phyloP scores from a whole-genome alignment of 2,113 vertebrate genomes.

The Megaceryle torquata region DNA sequence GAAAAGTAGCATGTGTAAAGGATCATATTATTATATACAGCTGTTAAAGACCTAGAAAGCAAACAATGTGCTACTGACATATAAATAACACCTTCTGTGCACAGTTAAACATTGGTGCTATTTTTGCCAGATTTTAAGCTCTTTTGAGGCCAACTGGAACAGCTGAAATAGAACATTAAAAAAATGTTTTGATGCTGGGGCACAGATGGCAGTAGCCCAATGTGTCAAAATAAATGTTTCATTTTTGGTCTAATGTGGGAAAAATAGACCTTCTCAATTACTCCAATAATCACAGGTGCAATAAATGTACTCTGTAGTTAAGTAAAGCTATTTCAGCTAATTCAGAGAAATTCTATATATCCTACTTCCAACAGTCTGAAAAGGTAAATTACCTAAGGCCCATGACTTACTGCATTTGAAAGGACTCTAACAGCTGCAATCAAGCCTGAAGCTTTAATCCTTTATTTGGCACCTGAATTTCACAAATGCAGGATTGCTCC shows the following conservation, averaged over 20 bases:
- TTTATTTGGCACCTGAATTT: constrained; percentile 26
- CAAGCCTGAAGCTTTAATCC: not conserved
- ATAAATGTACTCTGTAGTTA: not conserved
- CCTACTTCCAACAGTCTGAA: not conserved
- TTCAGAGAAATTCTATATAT: constrained; percentile 11
- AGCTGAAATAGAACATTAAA: constrained; percentile 58
- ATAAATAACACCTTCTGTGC: constrained; percentile 57
- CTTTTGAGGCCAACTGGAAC: constrained; percentile 56
- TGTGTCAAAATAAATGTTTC: constrained; percentile 64
- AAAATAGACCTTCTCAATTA: constrained; percentile 56
- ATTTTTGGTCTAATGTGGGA: constrained; percentile 47
- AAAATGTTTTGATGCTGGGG: constrained; percentile 45
- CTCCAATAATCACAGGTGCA: constrained; percentile 31
- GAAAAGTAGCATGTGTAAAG: not conserved
- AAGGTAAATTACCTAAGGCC: constrained; percentile 25
- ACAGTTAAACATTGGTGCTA: constrained; percentile 48
- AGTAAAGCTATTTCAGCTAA: not conserved
- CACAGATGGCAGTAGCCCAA: constrained; percentile 53
- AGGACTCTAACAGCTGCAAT: not conserved
- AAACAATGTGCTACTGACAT: constrained; percentile 49
- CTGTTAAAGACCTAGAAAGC: constrained; percentile 42
- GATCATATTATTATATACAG: constrained; percentile 8
- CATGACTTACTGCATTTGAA: constrained; percentile 15
- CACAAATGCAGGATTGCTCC: not conserved
- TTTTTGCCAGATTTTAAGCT: constrained; percentile 64